phyloP scores from a whole-genome alignment of 1,140 invertebrate genomes.

The Drosophila ohnishii region DNA sequence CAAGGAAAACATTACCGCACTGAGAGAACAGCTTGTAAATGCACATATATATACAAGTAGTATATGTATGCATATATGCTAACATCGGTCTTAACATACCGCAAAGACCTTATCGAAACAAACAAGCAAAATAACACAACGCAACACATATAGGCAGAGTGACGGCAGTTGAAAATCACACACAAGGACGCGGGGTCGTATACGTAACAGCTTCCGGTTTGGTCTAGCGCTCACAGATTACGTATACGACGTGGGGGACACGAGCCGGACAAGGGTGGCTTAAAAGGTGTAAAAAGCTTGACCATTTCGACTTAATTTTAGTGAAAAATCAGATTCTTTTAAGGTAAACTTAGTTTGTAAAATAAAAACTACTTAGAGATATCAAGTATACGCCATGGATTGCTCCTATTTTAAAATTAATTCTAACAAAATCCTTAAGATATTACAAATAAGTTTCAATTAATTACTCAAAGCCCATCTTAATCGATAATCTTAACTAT shows the following conservation, averaged over 20 bases:
- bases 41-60: neutral
- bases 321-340: neutral
- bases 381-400: neutral
- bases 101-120: conserved; percentile 48
- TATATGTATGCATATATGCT: conserved; percentile 5
- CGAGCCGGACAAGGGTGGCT: neutral
- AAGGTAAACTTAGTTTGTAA: neutral
- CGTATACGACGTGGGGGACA: conserved; percentile 14
- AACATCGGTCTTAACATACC: conserved; percentile 23
- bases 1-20: conserved; percentile 44
- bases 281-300: neutral
- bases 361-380: neutral
- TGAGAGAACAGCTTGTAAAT: conserved; percentile 40
- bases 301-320: neutral
- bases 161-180: conserved; percentile 14
- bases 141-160: neutral
- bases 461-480: neutral
- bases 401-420: neutral
- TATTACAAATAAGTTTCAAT: neutral
- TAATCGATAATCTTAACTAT: neutral
- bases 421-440: neutral
- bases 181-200: conserved; percentile 18
- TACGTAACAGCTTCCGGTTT: conserved; percentile 13
- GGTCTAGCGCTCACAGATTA: conserved; percentile 1
- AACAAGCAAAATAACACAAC: conserved; percentile 32